Base-by-base conservation (phyloP, 2,888 invertebrate genomes). In the Erebia epiphron region DNA sequence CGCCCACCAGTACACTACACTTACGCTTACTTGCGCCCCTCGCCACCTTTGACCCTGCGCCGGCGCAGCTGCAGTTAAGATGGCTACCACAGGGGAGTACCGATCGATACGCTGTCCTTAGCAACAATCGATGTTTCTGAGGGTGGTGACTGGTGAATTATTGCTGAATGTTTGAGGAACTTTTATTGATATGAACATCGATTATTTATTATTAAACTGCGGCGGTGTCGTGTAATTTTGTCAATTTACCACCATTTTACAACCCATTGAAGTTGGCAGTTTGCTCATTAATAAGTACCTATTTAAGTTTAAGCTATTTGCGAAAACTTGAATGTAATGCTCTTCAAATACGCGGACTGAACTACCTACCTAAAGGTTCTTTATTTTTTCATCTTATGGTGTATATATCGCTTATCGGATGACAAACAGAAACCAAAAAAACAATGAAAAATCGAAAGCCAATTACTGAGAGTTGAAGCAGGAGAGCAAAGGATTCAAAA, bases 21-120 rank as follows among this genome's bases (percentile, higher is more conserved):
- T 74, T 74, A 76, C 82, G 83, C 82, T 83, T 83, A 81, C 84
- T 84, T 86, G 82, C 85, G 77, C 82, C 82, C 80, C 80, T 78
- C 78, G 75, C 80, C 89, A 90, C 91, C 91, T 91, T 89, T 89
- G 91, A 89, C 91, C 90, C 88, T 79, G 89, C 91, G 90, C 86
- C 70, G 73, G 87, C 83, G 91, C 91, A 92, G 92, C 92, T 92
- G 92, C 89, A 79, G 78, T 79, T 81, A 90, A 89, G 90, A 89
- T 89, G 85, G 86, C 84, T 79, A 79, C 79, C 80, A 81, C 80
- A 82, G 86, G 88, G 89, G 90, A 79, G 86, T 83, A 85, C 82
- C 86, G 90, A 90, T 91, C 90, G 90, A 90, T 91, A 89, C 57
- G 60, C 49, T 58, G 50, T 67, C 67, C 67, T 67, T 50, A 67